Percentiles rank a stretch among this genome's conserved stretches.
Conservation (phyloP, 2,888 invertebrate genomes). For the Anthrax anthrax region DNA sequence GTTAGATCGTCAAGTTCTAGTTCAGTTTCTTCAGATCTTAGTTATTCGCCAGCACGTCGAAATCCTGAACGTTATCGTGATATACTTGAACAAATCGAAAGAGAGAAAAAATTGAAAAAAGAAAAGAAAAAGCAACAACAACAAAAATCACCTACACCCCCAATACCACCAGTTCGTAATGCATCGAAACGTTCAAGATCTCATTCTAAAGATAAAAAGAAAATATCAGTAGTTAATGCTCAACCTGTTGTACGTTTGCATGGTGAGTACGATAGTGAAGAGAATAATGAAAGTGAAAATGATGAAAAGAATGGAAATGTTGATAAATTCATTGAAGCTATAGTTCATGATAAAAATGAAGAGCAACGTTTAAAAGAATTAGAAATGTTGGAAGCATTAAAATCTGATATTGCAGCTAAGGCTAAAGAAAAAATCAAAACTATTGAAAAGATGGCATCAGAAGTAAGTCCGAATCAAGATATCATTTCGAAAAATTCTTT, state of each 20-base stretch:
- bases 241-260: slow-evolving; percentile 43
- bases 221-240: slow-evolving; percentile 6
- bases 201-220: slow-evolving; percentile 11
- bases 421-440: slow-evolving; percentile 47
- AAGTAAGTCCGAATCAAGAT: slow-evolving; percentile 15
- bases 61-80: slow-evolving; percentile 56
- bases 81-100: slow-evolving; percentile 43
- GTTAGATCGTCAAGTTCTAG: slow-evolving; percentile 17
- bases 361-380: slow-evolving; percentile 49
- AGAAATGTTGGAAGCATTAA: slow-evolving; percentile 48
- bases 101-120: slow-evolving; percentile 37
- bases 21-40: slow-evolving; percentile 39
- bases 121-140: slow-evolving; percentile 12
- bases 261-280: slow-evolving; percentile 42
- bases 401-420: slow-evolving; percentile 51
- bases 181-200: slow-evolving; percentile 7
- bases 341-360: slow-evolving; percentile 42
- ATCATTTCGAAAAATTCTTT: slow-evolving; percentile 21
- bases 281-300: slow-evolving; percentile 12
- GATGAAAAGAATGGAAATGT: slow-evolving; percentile 20
- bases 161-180: slow-evolving; percentile 4
- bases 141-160: slow-evolving; percentile 1
- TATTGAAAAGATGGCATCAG: slow-evolving; percentile 38
- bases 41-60: slow-evolving; percentile 53
- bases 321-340: slow-evolving; percentile 39